Base-by-base conservation (phyloP, 2,113 vertebrate species). In the Anguilla japonica region DNA sequence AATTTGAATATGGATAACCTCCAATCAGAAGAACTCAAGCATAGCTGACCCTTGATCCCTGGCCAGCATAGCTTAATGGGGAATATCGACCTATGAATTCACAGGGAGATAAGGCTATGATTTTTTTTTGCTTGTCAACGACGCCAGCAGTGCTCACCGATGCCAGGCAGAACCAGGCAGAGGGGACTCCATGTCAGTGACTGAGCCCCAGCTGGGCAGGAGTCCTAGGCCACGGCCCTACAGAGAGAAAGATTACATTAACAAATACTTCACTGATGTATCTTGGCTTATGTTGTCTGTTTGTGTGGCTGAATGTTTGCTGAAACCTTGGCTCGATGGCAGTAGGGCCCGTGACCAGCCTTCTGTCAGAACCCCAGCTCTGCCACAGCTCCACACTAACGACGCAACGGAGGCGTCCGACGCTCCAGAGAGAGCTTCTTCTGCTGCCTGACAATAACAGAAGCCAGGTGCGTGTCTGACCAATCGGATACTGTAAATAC, bases 401-500 rank as follows among this genome's bases (percentile, higher is more conserved):
- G 50, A 53, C 50, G 13, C 9, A 5, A 75, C 34, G 0, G 4
- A 56, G 39, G 56, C 84, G 40, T 29, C 41, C 81, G 56, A 6
- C 15, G 81, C 46, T 78, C 11, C 2, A 57, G 71, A 22, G 41
- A 56, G 41, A 75, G 41, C 78, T 50, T 83, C 20, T 60, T 86
- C 79, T 85, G 83, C 79, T 85, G 83, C 84, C 86, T 93, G 92
- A 93, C 89, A 91, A 91, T 93, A 93, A 93, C 93, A 91, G 89
- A 96, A 95, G 92, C 95, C 96, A 97, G 96, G 96, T 93, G 90
- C 89, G 91, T 92, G 90, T 92, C 91, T 87, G 75, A 89, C 87
- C 63, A 85, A 79, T 88, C 89, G 90, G 88, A 90, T 93, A 95
- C 92, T 96, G 90, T 96, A 95, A 95, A 96, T 93, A 95, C 88